Evolutionary conservation across 1,140 invertebrate species (phyloP), one percentile per base, ranked within the genome.

Genomic region (Calliopsis andreniformis): DNA sequence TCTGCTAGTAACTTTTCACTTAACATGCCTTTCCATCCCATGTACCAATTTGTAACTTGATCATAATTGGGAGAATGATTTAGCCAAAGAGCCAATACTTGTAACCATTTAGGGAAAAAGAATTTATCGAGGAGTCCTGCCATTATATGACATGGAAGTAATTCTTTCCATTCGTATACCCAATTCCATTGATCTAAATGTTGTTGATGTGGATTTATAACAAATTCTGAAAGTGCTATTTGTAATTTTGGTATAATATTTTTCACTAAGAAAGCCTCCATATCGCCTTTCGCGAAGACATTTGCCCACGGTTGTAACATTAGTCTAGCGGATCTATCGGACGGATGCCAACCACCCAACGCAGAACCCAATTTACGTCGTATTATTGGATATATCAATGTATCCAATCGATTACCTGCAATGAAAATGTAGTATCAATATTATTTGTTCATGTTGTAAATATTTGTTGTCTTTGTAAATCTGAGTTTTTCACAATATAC

Each of bases 191-290:
- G 93, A 94, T 96, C 96, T 79, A 97, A 89, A 87, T 95, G 93
- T 88, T 98, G 97, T 79, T 96, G 94, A 85, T 95, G 94, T 2
- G 98, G 97, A 92, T 98, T 97, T n/a, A 99, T 96, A 3, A 95
- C 92, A 79, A 98, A 94, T 72, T 95, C 93, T 20, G 94, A 92
- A 59, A 98, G 91, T 25, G 94, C 95, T 53, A 94, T 89, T 89
- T 97, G 95, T 28, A 98, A 91, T 89, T 99, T 99, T 3, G 98
- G 98, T 56, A 99, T 91, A 73, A 99, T 97, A 91, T 98, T 97
- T 82, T 96, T 96, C 3, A 97, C 93, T 32, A 99, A 90, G 87
- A 99, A 97, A 8, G 95, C 95, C 61, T 97, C 94, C 93, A 99
- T 96, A 43, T 97, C 95, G 10, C 95, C 95, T 71, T 95, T 94